Conservation (phyloP, 2,888 invertebrate genomes). For the Marasmarcha lunaedactyla region DNA sequence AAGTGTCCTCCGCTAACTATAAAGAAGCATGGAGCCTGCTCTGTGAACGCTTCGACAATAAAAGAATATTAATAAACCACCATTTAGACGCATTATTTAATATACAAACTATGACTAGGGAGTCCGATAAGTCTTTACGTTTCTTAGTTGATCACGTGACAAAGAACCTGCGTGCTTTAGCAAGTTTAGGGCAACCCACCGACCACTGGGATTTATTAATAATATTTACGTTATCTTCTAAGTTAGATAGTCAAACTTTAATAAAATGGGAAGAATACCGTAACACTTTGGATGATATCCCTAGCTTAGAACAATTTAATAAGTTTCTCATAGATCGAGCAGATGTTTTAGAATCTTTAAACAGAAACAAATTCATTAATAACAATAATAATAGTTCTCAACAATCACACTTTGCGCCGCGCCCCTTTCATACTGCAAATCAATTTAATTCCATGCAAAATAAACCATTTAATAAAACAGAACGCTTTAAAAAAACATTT, state of each 20-base stretch:
- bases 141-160: constrained; percentile 15
- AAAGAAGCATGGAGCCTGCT: constrained; percentile 11
- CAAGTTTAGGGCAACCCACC: constrained; percentile 13
- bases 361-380: constrained; percentile 2
- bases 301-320: constrained; percentile 12
- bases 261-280: constrained; percentile 7
- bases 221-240: constrained; percentile 10
- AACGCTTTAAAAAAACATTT: too few relatives aligned
- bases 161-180: constrained; percentile 17
- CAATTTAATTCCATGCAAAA: not conserved
- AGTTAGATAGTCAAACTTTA: constrained; percentile 11
- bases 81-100: constrained; percentile 12
- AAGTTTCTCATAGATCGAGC: constrained; percentile 13
- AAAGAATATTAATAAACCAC: constrained; percentile 12
- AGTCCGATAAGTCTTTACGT: constrained; percentile 12
- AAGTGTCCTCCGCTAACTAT: constrained; percentile 12
- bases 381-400: not conserved
- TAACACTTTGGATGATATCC: constrained; percentile 7
- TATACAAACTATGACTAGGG: constrained; percentile 7
- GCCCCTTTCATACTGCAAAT: too few relatives aligned
- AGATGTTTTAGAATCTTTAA: constrained; percentile 12
- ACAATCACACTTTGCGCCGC: not conserved
- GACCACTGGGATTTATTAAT: constrained; percentile 14
- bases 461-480: not conserved
- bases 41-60: constrained; percentile 12